Percentiles rank a stretch among this genome's conserved stretches.
Evolutionary conservation across 2,888 invertebrate species (phyloP).

Genomic region (Myopa testacea): DNA sequence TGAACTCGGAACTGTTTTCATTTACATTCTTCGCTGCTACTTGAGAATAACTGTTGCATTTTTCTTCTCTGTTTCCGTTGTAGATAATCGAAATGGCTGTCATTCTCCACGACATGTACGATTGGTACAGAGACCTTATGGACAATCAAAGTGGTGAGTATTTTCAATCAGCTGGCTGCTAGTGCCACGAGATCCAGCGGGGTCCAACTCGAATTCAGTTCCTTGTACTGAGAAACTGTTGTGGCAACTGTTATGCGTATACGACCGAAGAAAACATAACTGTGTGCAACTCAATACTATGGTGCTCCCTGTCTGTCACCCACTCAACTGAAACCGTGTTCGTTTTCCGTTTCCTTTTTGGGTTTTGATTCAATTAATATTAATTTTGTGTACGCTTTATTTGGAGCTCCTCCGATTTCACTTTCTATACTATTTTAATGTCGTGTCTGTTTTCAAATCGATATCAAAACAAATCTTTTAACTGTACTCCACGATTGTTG

Average conservation of each 20-base stretch:
- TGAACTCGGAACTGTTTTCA: background rate
- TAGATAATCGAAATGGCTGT: slow-evolving; percentile 58
- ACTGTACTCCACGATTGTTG: too few species aligned
- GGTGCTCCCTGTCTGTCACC: background rate
- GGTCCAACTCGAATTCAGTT: too few species aligned
- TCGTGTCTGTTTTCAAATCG: background rate
- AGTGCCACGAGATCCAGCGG: too few species aligned
- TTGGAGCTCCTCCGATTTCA: slow-evolving; percentile 12
- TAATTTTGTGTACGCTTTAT: background rate
- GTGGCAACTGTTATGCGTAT: background rate
- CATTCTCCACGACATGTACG: slow-evolving; percentile 64
- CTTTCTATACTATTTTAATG: slow-evolving; percentile 7
- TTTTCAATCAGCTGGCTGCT: background rate
- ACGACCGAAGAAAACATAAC: background rate
- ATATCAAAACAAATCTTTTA: background rate
- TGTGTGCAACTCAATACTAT: slow-evolving; percentile 2
- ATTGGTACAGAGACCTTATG: slow-evolving; percentile 79
- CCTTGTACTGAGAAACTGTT: too few species aligned
- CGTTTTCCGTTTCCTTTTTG: background rate
- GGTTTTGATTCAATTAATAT: slow-evolving; percentile 5
- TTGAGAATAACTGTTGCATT: slow-evolving; percentile 1
- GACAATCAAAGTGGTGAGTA: slow-evolving; percentile 79
- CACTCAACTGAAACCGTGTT: background rate
- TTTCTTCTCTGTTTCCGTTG: slow-evolving; percentile 7
- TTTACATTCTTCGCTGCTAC: background rate